Conservation (phyloP, 2,113 vertebrate species). For the Prunella himalayana region DNA sequence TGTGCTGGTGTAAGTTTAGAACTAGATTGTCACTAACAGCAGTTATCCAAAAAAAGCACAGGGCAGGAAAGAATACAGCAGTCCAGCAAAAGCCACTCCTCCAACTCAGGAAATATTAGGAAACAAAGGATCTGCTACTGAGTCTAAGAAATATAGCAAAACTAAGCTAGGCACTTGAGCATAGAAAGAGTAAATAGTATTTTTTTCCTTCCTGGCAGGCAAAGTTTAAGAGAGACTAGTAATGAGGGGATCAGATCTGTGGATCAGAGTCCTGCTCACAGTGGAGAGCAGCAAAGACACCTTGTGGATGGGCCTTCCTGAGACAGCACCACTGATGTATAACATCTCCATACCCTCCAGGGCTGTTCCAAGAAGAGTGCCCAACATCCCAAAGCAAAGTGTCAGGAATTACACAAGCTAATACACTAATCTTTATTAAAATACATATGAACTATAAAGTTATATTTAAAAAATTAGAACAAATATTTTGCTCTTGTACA, state of each 20-base stretch:
- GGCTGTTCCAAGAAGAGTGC: background rate
- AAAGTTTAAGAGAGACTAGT: background rate
- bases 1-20: background rate
- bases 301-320: background rate
- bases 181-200: background rate
- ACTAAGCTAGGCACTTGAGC: background rate
- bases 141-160: background rate
- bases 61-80: background rate
- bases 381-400: background rate
- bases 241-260: accelerated
- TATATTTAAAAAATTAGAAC: background rate
- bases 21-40: background rate
- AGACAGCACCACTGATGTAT: accelerated
- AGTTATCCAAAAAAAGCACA: background rate
- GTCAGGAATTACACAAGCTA: background rate
- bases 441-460: background rate
- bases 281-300: background rate
- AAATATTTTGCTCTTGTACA: background rate
- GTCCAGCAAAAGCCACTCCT: background rate
- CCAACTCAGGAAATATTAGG: background rate
- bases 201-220: background rate
- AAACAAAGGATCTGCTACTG: background rate
- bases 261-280: background rate
- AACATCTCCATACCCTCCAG: background rate
- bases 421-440: background rate